Evolutionary conservation across 2,888 invertebrate genomes (phyloP), one percentile per base, ranked within the genome.

Genomic region (Eristalis intricaria): DNA sequence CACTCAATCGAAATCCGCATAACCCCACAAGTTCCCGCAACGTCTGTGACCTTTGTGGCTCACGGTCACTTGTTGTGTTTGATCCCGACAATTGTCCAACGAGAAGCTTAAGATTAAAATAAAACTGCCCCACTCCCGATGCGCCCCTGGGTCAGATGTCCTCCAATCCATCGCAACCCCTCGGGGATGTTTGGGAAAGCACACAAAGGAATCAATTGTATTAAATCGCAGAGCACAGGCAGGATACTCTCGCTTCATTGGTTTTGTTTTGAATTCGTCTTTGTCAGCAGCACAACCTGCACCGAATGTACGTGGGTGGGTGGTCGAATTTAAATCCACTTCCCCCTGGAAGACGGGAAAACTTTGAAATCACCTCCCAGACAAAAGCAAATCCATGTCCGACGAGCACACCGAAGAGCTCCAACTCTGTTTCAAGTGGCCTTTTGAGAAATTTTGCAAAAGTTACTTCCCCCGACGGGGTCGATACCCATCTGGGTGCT

Each of bases 141-240:
- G 43, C 4, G n/a, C n/a, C 43, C n/a, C 4, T 3, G n/a, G 43
- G 43, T 43, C n/a, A 19, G n/a, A n/a, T 43, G n/a, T 43, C 50
- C 50, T 19, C 50, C 50, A 19, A 5, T n/a, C 19, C 8, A 2
- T 50, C 19, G 43, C 5, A 43, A 43, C 50, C 50, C 19, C 19
- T 19, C 19, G 8, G 8, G 50, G 50, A 8, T 19, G 8, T 19
- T 50, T n/a, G 50, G 19, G 7, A 19, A 19, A n/a, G 19, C 19
- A 19, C 40, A 71, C 61, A 61, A 71, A 71, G 40, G 38, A 38
- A 60, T 71, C 71, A 43, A 63, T 71, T 40, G 40, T 43, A 70
- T 60, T 60, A 26, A 60, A 70, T 40, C 70, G 60, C 35, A 70
- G 35, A 26, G n/a, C 38, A 13, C 35, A 60, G 19, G 40, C 71